Conservation (phyloP, 2,113 vertebrate genomes). For the Hystrix brachyura region DNA sequence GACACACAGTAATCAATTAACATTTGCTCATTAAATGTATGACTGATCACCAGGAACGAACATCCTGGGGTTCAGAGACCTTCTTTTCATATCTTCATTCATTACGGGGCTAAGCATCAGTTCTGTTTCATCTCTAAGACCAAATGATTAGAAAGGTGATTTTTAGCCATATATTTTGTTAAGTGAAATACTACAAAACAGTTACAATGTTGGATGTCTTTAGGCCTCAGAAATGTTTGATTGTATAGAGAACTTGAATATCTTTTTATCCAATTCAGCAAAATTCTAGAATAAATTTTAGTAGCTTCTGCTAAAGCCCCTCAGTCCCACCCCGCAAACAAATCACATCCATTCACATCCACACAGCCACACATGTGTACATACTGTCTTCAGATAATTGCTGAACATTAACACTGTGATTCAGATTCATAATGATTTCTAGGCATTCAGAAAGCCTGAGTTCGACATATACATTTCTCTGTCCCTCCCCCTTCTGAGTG, state of each 20-base stretch:
- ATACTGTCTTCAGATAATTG: slow-evolving; percentile 26
- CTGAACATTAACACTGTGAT: not conserved
- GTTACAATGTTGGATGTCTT: not conserved
- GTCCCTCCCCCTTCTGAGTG: not conserved
- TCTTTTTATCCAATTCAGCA: slow-evolving; percentile 29
- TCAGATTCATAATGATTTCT: slow-evolving; percentile 37
- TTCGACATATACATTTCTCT: not conserved
- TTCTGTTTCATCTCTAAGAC: not conserved
- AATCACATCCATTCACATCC: slow-evolving; percentile 29
- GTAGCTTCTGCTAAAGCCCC: not conserved
- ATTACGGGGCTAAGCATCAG: not conserved
- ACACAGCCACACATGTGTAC: not conserved
- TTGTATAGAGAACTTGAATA: not conserved
- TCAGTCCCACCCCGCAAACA: not conserved
- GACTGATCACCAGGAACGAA: slow-evolving; percentile 36
- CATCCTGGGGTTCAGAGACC: not conserved
- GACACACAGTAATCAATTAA: not conserved
- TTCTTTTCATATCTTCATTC: not conserved
- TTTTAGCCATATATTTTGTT: not conserved
- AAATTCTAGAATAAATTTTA: slow-evolving; percentile 49
- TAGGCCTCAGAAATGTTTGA: not conserved
- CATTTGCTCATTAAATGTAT: not conserved
- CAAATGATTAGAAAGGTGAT: not conserved
- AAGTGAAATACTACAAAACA: not conserved
- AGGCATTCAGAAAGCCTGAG: slow-evolving; percentile 14